Evolutionary conservation across 1,140 invertebrate genomes (phyloP), one percentile per base, ranked within the genome.

Genomic region (Cephus cinctus): DNA sequence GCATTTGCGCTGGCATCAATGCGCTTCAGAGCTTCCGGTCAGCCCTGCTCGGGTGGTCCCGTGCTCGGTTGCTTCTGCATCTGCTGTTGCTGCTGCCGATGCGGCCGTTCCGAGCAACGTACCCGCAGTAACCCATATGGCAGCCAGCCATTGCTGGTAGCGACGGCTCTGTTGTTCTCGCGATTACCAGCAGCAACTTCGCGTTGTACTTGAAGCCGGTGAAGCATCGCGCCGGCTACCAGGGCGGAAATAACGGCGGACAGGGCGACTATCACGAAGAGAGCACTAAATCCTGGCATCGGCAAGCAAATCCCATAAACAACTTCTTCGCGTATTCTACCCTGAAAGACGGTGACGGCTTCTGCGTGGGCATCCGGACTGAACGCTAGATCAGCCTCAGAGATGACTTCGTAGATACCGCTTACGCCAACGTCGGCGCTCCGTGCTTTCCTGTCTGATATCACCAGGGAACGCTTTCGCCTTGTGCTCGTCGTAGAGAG

Each of bases 271-370:
- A 93, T 81, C 20, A 93, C 88, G 71, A 94, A 94, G 5, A 94
- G 78, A 2, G 90, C 84, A 54, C 91, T 91, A 64, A 96, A 94
- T 14, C 90, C 88, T 0, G 90, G 85, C 16, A 92, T 86, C 0
- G 92, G 91, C 72, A 96, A 82, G 59, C 92, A 96, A 22, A 96
- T 91, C 25, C 92, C 92, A 63, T 96, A 94, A 1, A 94, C 87
- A 1, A 94, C 87, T 70, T 92, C 90, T 67, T 91, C 87, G 25
- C 86, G 80, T 66, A 92, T 92, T 63, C 88, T 81, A 18, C 91
- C 92, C 69, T 91, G 87, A 70, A 94, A 93, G 0, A 91, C 87
- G 5, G 88, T 90, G 1, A 92, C 89, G 0, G 89, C 84, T 71
- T 92, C 89, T 12, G 85, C 81, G 27, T 84, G 83, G 15, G 80